Evolutionary conservation across 2,888 invertebrate species (phyloP), one percentile per base, ranked within the genome.

Genomic region (Eulithis prunata): DNA sequence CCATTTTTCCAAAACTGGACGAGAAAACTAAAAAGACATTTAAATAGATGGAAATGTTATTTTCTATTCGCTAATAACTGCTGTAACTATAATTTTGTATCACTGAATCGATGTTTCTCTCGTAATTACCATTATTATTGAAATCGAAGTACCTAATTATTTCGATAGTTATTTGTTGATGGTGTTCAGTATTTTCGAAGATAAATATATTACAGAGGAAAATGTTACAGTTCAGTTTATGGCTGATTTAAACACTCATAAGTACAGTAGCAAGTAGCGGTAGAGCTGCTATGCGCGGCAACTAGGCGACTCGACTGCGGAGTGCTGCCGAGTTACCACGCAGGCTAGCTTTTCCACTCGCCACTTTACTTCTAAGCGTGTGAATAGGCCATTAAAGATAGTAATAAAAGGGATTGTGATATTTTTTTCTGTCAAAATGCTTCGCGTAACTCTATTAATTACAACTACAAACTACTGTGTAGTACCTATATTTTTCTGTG

Each of bases 401-500:
- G 11, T 32, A 52, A 52, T 52, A 32, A 12, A 32, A 52, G 12
- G 52, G 52, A 52, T 6, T 0, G n/a, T n/a, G 12, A 52, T 52
- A 12, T 32, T 32, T 32, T 32, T 32, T 32, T 32, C 32, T 32
- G 6, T 32, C 6, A 32, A 32, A 32, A 53, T 13, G 13, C 36
- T 38, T 8, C 32, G 36, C 4, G 4, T 11, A 52, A 28, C 7
- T 13, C 10, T 7, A 41, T 0, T 41, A 41, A 41, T 7, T 11
- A 41, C 8, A 10, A 51, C 3, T 6, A 12, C 10, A 55, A 41
- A 45, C 28, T 10, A 56, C 76, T 78, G 76, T 78, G 76, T 82
- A 82, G n/a, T 83, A 82, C 38, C 8, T 38, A 21, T 21, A 21
- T 83, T 81, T 84, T 83, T 82, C 78, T 78, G 80, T 80, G 84